A percentile compares a stretch with the other conserved stretches of the same genome.
phyloP scores from a whole-genome alignment of 53 echinoderm and acorn worm species.

The Echinometra lucunter region DNA sequence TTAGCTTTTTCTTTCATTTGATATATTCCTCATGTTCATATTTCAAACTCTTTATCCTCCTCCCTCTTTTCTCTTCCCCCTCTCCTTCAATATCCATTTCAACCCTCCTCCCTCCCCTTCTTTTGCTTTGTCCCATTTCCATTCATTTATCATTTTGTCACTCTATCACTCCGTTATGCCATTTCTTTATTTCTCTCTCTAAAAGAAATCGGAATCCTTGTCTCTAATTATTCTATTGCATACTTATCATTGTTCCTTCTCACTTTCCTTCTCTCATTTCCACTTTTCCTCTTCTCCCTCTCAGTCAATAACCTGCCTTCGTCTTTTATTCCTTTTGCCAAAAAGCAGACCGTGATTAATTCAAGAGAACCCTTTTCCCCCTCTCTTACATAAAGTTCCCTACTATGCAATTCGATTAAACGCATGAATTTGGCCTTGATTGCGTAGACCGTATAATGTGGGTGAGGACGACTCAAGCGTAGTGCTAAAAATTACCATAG shows the following conservation, averaged over 20 bases:
- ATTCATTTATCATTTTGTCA: too few relatives aligned
- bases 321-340: constrained; percentile 18
- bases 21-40: too few relatives aligned
- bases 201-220: background rate
- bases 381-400: constrained; percentile 23
- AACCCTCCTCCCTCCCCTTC: too few relatives aligned
- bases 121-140: background rate
- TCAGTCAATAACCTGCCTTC: constrained; percentile 1
- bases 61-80: background rate
- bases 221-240: background rate
- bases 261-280: background rate
- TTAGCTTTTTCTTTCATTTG: too few relatives aligned
- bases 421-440: constrained; percentile 28
- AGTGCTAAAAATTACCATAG: background rate
- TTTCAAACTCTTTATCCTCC: too few relatives aligned
- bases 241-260: background rate
- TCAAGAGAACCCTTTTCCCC: background rate
- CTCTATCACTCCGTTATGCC: background rate
- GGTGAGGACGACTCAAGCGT: background rate
- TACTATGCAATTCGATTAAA: constrained; percentile 37
- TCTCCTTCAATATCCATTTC: background rate
- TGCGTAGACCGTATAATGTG: background rate
- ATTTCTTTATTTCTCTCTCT: background rate
- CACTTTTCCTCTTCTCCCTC: background rate
- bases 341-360: constrained; percentile 45